These are phyloP conservation scores for Theretra japonica DNA, from an alignment of 2,888 invertebrate species.

Conservation along the genomic window DNA sequence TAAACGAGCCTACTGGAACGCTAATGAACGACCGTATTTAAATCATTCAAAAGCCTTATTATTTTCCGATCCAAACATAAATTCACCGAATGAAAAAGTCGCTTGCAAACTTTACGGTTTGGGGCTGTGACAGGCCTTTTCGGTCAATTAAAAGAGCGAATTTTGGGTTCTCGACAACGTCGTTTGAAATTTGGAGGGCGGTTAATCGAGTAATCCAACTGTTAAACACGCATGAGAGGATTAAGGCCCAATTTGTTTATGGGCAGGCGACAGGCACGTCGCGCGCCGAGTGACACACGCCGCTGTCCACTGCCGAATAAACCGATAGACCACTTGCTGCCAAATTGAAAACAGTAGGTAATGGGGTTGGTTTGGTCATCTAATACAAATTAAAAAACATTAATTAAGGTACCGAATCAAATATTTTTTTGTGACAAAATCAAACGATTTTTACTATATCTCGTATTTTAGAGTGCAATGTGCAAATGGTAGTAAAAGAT, in stretches of 20 bases:
- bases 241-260: conserved; percentile 63
- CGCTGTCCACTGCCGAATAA: conserved; percentile 2
- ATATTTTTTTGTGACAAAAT: no score
- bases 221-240: conserved; percentile 68
- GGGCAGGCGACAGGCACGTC: conserved; percentile 48
- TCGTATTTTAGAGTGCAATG: no score
- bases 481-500: no score
- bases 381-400: no score
- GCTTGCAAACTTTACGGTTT: conserved; percentile 48
- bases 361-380: background rate
- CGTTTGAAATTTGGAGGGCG: conserved; percentile 50
- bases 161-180: conserved; percentile 45
- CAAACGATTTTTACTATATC: no score
- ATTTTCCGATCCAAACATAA: conserved; percentile 41
- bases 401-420: no score
- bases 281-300: conserved; percentile 25
- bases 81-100: conserved; percentile 47
- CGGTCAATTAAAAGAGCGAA: conserved; percentile 61
- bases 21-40: conserved; percentile 21
- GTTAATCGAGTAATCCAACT: conserved; percentile 67
- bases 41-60: conserved; percentile 33
- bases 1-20: conserved; percentile 23
- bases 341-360: background rate
- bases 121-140: conserved; percentile 50
- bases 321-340: background rate